Percentiles rank a stretch among this genome's conserved stretches.
Evolutionary conservation across 2,888 invertebrate species (phyloP).

Genomic region (Pollenia griseotomentosa): DNA sequence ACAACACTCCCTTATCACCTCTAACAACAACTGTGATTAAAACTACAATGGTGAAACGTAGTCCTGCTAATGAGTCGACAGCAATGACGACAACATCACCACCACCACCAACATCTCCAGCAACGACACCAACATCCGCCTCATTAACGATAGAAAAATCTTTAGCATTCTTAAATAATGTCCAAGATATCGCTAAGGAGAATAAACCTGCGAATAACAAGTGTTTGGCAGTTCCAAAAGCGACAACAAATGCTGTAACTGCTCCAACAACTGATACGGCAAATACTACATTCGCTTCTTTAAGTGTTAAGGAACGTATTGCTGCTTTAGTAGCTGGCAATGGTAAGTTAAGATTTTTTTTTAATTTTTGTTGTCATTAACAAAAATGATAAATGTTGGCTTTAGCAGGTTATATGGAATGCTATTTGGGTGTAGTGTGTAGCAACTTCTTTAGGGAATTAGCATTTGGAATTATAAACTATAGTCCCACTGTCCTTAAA

Average conservation of each 20-base stretch:
- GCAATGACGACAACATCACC: conserved; percentile 71
- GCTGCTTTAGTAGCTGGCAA: conserved; percentile 82
- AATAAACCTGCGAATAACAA: conserved; percentile 79
- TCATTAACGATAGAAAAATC: conserved; percentile 72
- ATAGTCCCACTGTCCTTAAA: no score
- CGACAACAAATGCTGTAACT: conserved; percentile 62
- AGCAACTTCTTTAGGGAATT: background rate
- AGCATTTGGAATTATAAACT: background rate
- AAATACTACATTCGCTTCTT: conserved; percentile 75
- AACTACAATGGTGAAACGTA: conserved; percentile 83
- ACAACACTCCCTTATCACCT: conserved; percentile 80
- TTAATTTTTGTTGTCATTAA: conserved; percentile 19
- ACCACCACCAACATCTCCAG: conserved; percentile 73
- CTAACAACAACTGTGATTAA: conserved; percentile 83
- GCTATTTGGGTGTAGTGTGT: background rate
- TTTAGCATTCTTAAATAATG: conserved; percentile 62
- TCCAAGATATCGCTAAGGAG: conserved; percentile 77
- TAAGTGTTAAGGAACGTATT: conserved; percentile 81
- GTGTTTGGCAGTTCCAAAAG: conserved; percentile 65
- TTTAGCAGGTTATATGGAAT: background rate
- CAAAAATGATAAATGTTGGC: conserved; percentile 35
- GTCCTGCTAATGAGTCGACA: conserved; percentile 82
- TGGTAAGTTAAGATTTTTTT: conserved; percentile 77
- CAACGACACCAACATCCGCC: conserved; percentile 75
- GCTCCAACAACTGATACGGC: conserved; percentile 71